phyloP scores from a whole-genome alignment of 2,797 vertebrate genomes.

The Zalophus californianus region DNA sequence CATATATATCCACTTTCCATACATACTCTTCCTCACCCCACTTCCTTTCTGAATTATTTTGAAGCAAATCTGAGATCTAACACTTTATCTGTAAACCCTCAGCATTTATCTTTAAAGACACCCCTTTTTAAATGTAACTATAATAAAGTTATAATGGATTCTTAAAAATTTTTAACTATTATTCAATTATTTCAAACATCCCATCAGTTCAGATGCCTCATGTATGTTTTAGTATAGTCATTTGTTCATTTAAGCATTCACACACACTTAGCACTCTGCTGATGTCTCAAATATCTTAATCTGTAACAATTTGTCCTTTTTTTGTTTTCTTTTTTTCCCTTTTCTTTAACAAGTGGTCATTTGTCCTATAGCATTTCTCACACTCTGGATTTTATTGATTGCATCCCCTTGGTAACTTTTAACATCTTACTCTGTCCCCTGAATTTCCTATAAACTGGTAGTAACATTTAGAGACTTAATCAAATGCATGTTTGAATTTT shows the following conservation, averaged over 20 bases:
- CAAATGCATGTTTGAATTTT: neutral
- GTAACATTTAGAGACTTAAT: neutral
- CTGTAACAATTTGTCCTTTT: neutral
- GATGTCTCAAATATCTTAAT: neutral
- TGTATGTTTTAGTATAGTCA: neutral
- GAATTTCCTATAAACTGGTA: neutral
- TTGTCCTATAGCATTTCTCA: neutral
- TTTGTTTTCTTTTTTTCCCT: neutral
- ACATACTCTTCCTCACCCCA: neutral
- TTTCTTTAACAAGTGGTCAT: neutral
- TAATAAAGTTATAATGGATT: neutral
- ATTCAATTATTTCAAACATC: neutral
- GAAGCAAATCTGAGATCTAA: neutral
- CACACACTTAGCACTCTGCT: neutral
- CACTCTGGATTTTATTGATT: neutral
- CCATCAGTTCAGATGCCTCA: neutral
- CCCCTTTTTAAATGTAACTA: neutral
- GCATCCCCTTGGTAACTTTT: neutral
- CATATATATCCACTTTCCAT: too few species aligned
- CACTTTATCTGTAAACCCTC: constrained; percentile 15
- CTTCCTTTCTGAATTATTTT: constrained; percentile 35
- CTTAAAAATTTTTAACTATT: neutral
- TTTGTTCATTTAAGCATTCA: neutral
- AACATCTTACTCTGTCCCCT: neutral
- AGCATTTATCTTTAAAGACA: neutral